A percentile compares a stretch with the other conserved stretches of the same genome.
Evolutionary conservation across 2,113 vertebrate genomes (phyloP).

Genomic region (Rissa tridactyla): DNA sequence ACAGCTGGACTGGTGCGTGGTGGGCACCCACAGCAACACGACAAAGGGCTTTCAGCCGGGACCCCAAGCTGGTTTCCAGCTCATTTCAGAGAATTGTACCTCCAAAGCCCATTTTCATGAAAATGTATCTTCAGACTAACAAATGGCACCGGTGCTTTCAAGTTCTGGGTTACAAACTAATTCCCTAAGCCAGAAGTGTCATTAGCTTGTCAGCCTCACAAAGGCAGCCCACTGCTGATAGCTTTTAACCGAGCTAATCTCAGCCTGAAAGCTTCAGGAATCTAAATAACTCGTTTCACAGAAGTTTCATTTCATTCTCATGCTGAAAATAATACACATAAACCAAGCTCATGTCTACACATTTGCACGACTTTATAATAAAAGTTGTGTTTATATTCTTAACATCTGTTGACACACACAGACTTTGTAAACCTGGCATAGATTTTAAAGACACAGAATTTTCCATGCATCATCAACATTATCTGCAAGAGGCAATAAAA

Average conservation of each 20-base stretch:
- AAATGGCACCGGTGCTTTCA: constrained; percentile 6
- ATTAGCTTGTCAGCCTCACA: constrained; percentile 70
- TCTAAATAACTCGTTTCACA: constrained; percentile 66
- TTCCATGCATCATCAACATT: constrained; percentile 74
- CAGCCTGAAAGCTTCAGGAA: constrained; percentile 66
- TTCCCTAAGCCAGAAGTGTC: constrained; percentile 56
- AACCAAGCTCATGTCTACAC: constrained; percentile 72
- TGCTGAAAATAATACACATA: constrained; percentile 74
- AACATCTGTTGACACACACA: constrained; percentile 77
- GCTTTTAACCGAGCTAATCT: constrained; percentile 63
- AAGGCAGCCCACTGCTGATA: constrained; percentile 55
- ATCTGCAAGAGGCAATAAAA: constrained; percentile 74
- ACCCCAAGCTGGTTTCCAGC: constrained; percentile 3
- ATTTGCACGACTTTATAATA: constrained; percentile 72
- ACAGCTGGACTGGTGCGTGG: neutral
- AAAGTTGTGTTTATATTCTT: constrained; percentile 72
- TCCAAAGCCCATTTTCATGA: constrained; percentile 24
- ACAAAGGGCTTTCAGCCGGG: neutral
- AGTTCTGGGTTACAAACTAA: constrained; percentile 39
- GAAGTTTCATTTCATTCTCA: constrained; percentile 66
- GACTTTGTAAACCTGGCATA: constrained; percentile 74
- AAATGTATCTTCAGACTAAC: constrained; percentile 34
- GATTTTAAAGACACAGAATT: constrained; percentile 74
- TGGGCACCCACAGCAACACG: neutral
- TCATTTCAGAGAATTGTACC: neutral